These are phyloP conservation scores for Diarsia rubi DNA, from an alignment of 2,888 invertebrate species.

Conservation along the genomic window DNA sequence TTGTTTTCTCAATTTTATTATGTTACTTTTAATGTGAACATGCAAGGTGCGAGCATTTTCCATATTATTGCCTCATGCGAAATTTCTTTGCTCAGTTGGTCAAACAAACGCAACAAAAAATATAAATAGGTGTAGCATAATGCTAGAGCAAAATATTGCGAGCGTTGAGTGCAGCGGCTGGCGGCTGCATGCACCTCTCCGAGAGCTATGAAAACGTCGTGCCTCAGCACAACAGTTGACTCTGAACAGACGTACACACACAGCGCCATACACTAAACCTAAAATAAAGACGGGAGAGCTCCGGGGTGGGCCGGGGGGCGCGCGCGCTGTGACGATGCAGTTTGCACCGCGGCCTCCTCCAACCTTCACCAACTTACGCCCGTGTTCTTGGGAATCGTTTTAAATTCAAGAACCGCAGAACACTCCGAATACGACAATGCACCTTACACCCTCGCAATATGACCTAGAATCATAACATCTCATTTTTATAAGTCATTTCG, in stretches of 20 bases:
- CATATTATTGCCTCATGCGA: slow-evolving; percentile 56
- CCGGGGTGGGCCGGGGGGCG: slow-evolving; percentile 76
- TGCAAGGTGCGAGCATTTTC: slow-evolving; percentile 51
- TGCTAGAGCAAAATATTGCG: slow-evolving; percentile 79
- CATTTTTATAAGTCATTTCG: slow-evolving; percentile 83
- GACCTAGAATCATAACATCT: slow-evolving; percentile 77
- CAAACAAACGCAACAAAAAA: slow-evolving; percentile 58
- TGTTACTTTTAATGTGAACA: slow-evolving; percentile 52
- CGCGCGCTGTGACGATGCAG: slow-evolving; percentile 88
- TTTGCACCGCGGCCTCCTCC: slow-evolving; percentile 90
- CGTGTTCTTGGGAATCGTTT: slow-evolving; percentile 91
- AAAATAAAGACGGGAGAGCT: slow-evolving; percentile 83
- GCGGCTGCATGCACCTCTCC: slow-evolving; percentile 74
- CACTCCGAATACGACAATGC: slow-evolving; percentile 78
- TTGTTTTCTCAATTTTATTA: slow-evolving; percentile 17
- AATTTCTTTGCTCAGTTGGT: slow-evolving; percentile 63
- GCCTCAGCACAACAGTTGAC: slow-evolving; percentile 88
- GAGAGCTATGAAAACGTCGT: slow-evolving; percentile 83
- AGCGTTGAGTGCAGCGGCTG: slow-evolving; percentile 79
- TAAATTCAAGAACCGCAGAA: slow-evolving; percentile 90
- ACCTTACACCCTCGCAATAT: slow-evolving; percentile 77
- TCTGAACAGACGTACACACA: slow-evolving; percentile 83
- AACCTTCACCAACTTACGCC: slow-evolving; percentile 90
- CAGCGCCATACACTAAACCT: slow-evolving; percentile 72
- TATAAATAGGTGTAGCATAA: slow-evolving; percentile 56